Percentiles rank a stretch among this genome's conserved stretches.
These are phyloP conservation scores for Clunio marinus DNA, from an alignment of 2,888 invertebrate species.

Conservation along the genomic window DNA sequence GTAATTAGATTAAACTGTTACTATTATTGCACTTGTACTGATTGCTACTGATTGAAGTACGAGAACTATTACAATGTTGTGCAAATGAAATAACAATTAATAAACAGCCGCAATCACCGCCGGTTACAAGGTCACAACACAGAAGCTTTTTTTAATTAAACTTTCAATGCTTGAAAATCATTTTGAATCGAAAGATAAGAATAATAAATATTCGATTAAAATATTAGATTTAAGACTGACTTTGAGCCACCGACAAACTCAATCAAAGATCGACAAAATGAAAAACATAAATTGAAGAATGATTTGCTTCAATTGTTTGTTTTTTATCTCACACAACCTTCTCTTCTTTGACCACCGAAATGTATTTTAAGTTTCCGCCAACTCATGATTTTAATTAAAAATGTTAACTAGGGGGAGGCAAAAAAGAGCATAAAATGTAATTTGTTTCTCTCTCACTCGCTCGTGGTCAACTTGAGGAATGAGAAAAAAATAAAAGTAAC, in stretches of 20 bases:
- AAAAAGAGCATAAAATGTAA: conserved; percentile 27
- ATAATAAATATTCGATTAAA: neutral
- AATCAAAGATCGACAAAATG: neutral
- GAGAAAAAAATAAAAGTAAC: conserved; percentile 30
- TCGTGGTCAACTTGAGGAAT: neutral
- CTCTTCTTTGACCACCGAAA: neutral
- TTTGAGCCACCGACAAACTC: neutral
- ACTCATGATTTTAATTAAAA: conserved; percentile 39
- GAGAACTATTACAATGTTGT: neutral
- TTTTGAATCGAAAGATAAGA: conserved; percentile 1
- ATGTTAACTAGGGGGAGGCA: conserved; percentile 36
- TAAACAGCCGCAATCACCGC: no score
- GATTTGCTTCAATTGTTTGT: conserved; percentile 22
- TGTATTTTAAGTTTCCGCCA: conserved; percentile 25
- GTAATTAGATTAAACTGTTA: conserved; percentile 21
- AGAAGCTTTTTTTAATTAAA: neutral
- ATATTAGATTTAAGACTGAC: neutral
- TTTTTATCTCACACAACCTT: neutral
- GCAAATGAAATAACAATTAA: neutral
- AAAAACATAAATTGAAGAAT: neutral
- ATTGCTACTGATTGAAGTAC: neutral
- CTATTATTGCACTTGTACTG: conserved; percentile 10
- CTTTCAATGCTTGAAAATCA: no score
- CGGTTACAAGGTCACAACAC: neutral
- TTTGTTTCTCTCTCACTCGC: conserved; percentile 18